These are phyloP conservation scores for Frankliniella intonsa DNA, from an alignment of 2,888 invertebrate genomes.

Conservation along the genomic window DNA sequence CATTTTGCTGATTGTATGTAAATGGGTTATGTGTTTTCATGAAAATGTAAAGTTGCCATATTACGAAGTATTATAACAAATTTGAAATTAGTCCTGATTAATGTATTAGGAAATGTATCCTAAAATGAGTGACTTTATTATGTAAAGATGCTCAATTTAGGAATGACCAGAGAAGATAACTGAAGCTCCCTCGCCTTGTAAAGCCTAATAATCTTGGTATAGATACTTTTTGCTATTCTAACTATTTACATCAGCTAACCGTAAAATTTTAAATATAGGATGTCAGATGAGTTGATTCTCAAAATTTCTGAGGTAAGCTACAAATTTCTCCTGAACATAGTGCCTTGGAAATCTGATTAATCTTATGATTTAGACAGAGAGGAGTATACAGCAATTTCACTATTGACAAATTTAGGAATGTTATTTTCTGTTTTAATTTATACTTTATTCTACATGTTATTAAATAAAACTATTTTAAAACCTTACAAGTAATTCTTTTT, in stretches of 20 bases:
- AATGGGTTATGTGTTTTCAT: background rate
- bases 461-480: constrained; percentile 13
- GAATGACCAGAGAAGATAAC: background rate
- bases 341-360: no score
- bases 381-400: background rate
- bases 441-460: constrained; percentile 18
- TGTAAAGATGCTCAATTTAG: constrained; percentile 9
- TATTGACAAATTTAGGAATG: constrained; percentile 9
- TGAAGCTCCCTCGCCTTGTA: background rate
- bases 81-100: background rate
- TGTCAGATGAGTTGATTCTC: no score
- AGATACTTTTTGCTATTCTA: background rate
- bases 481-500: background rate
- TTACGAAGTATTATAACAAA: background rate
- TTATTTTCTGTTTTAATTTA: constrained; percentile 26
- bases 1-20: no score
- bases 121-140: constrained; percentile 16
- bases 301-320: background rate
- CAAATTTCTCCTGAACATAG: background rate
- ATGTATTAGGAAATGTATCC: background rate
- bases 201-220: no score
- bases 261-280: background rate
- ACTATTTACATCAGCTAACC: background rate
- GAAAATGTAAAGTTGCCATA: constrained; percentile 13
- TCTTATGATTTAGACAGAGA: no score